Percentiles rank a stretch among this genome's conserved stretches.
Evolutionary conservation across 2,797 vertebrate genomes (phyloP).

Genomic region (Dermochelys coriacea): DNA sequence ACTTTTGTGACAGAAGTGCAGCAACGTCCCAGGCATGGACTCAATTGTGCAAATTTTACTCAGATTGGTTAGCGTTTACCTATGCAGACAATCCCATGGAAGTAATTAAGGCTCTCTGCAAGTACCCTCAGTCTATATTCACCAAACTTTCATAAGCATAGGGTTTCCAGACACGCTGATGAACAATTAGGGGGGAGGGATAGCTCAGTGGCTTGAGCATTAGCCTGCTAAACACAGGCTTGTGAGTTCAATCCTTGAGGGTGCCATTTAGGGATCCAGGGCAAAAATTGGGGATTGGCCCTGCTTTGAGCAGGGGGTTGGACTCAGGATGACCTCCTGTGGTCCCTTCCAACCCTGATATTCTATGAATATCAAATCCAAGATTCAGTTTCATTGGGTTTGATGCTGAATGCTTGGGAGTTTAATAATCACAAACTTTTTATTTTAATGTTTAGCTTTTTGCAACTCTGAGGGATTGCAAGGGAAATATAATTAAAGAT

Average conservation of each 20-base stretch:
- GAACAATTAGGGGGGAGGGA: too few species aligned
- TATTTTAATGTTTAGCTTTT: too few species aligned
- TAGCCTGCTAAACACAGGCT: too few species aligned
- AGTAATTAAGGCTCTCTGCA: not conserved
- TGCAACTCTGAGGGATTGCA: not conserved
- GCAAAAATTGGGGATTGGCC: too few species aligned
- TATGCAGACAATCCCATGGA: accelerated
- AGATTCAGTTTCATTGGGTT: accelerated
- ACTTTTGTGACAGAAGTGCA: not conserved
- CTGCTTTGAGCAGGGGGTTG: too few species aligned
- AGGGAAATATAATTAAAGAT: not conserved
- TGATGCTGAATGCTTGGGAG: not conserved
- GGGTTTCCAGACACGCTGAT: accelerated
- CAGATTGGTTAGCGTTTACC: not conserved
- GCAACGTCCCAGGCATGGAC: not conserved
- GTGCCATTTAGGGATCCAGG: too few species aligned
- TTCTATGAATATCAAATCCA: too few species aligned
- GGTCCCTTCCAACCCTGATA: too few species aligned
- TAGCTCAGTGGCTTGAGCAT: too few species aligned
- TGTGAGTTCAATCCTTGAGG: too few species aligned
- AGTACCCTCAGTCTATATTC: not conserved
- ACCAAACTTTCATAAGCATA: not conserved
- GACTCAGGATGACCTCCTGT: too few species aligned
- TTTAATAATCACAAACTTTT: not conserved
- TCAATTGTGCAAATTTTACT: too few species aligned